Base-by-base conservation (phyloP, 2,797 vertebrate species). In the Pipistrellus nathusii region DNA sequence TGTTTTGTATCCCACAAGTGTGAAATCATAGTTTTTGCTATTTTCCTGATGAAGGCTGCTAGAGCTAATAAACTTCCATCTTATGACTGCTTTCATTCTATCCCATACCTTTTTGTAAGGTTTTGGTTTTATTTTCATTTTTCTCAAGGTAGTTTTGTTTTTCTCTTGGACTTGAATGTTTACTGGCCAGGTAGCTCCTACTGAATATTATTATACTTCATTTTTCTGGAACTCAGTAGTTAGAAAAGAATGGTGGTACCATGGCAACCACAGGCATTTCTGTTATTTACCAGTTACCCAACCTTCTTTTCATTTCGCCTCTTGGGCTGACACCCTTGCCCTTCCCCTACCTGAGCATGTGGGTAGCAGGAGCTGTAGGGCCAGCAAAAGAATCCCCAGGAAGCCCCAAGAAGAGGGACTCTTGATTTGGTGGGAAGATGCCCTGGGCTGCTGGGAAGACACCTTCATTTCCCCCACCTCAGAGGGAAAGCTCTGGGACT, bases 271-370 rank as follows among this genome's bases (percentile, higher is more conserved):
- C 57, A 27, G 12, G 57, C 57, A 59, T 59, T 41, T 41, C 38
- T 41, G 38, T 41, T 41, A 41, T 41, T 41, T 41, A 41, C 38
- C 38, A 41, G 38, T 41, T 41, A 41, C 38, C 38, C 38, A 41
- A 41, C 38, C 38, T 6, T 41, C 38, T 41, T 41, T 41, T 41
- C 38, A 41, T 41, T 41, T 41, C 6, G 38, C 6, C 38, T 41
- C 38, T 41, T 41, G 38, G 38, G 35, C 13, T 12, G 44, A 11
- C 41, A 6, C 21, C 6, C 14, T 3, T 77, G n/a, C 68, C 77
- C 4, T 46, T 18, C 27, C 32, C 95, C 85, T 96, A 97, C 96
- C 95, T 0, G 90, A 88, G 38, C 8, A 23, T 0, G 8, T 4
- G 9, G 27, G 68, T 5, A 90, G 73, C 55, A 84, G 69, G 35